Evolutionary conservation across 2,113 vertebrate genomes (phyloP).

Genomic region (Boulengeromyrus knoepffleri): DNA sequence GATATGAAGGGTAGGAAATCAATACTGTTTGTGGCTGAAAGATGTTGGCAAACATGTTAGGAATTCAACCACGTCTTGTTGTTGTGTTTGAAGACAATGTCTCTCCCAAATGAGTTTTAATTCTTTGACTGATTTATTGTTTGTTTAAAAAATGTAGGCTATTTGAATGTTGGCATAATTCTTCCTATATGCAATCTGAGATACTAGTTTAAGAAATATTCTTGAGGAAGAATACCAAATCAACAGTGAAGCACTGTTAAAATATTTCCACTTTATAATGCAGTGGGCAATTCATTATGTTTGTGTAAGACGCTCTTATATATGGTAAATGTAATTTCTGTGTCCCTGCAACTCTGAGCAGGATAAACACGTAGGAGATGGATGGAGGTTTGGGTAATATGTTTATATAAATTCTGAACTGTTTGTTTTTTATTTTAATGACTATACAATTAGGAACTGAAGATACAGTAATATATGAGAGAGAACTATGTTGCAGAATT

Average conservation of each 20-base stretch:
- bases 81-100: conserved; percentile 30
- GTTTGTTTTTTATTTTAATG: neutral
- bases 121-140: conserved; percentile 42
- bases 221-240: neutral
- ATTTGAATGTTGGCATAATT: neutral
- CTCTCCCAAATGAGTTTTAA: conserved; percentile 27
- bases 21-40: conserved; percentile 36
- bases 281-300: neutral
- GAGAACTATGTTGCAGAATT: neutral
- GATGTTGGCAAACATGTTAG: conserved; percentile 40
- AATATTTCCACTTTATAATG: neutral
- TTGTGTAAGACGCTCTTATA: neutral
- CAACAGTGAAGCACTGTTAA: neutral
- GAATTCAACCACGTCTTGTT: conserved; percentile 19
- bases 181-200: neutral
- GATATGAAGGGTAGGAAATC: conserved; percentile 24
- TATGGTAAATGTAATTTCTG: neutral
- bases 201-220: neutral
- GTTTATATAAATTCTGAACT: neutral
- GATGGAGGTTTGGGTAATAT: neutral
- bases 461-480: neutral
- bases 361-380: neutral
- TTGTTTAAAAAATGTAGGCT: conserved; percentile 11
- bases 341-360: neutral
- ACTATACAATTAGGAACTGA: neutral